These are phyloP conservation scores for Catocala sponsa DNA, from an alignment of 2,888 invertebrate species.

Conservation along the genomic window DNA sequence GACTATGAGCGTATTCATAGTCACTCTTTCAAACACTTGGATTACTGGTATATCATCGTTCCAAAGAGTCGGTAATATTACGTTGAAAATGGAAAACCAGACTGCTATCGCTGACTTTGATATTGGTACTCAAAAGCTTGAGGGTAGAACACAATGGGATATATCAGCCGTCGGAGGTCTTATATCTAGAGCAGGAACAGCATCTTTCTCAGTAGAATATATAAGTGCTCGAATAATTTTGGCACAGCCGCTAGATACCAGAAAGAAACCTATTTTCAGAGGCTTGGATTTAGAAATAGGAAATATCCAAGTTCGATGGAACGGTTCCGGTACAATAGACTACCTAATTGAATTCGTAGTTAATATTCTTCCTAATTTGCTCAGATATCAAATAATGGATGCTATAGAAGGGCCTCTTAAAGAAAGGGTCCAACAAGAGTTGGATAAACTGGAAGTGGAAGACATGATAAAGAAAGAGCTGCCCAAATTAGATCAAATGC, in stretches of 20 bases:
- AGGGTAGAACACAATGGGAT: slow-evolving; percentile 94
- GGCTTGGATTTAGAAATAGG: slow-evolving; percentile 94
- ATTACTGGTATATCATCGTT: slow-evolving; percentile 93
- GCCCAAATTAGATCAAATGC: slow-evolving; percentile 90
- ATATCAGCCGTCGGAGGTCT: slow-evolving; percentile 91
- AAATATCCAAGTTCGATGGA: slow-evolving; percentile 94
- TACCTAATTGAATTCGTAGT: slow-evolving; percentile 93
- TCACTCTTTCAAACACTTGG: slow-evolving; percentile 92
- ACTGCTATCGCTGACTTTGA: slow-evolving; percentile 90
- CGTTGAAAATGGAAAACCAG: slow-evolving; percentile 91
- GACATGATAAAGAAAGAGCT: slow-evolving; percentile 91
- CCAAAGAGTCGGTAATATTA: slow-evolving; percentile 93
- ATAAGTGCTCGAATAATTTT: slow-evolving; percentile 90
- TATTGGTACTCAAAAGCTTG: slow-evolving; percentile 93
- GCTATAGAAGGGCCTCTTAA: slow-evolving; percentile 93
- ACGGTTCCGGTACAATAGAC: slow-evolving; percentile 96
- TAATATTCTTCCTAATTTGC: slow-evolving; percentile 94
- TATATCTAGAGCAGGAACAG: slow-evolving; percentile 91
- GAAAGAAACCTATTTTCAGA: slow-evolving; percentile 91
- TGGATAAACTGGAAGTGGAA: slow-evolving; percentile 93
- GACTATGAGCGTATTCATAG: slow-evolving; percentile 90
- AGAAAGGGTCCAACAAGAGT: slow-evolving; percentile 91
- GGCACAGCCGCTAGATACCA: slow-evolving; percentile 93
- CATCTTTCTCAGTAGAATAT: slow-evolving; percentile 94
- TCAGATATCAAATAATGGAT: slow-evolving; percentile 96